These are phyloP conservation scores for Colletes latitarsis DNA, from an alignment of 1,140 invertebrate species.

Conservation along the genomic window DNA sequence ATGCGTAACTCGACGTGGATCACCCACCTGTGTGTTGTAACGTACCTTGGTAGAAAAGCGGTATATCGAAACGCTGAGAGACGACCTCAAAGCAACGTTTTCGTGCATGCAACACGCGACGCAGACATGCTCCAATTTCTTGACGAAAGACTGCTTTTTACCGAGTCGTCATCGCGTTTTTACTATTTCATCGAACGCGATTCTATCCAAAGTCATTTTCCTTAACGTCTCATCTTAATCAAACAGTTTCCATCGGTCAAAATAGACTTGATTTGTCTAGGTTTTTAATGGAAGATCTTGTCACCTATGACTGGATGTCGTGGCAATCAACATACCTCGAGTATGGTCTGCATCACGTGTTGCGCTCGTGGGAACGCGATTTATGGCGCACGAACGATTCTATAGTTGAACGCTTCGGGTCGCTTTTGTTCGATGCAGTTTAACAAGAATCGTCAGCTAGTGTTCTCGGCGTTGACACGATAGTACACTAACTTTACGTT, in stretches of 20 bases:
- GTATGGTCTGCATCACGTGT: not conserved
- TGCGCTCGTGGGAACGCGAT: not conserved
- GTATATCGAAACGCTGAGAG: constrained; percentile 27
- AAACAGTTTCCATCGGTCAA: too few species aligned
- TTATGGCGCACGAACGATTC: not conserved
- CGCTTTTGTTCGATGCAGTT: not conserved
- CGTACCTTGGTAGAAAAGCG: constrained; percentile 59
- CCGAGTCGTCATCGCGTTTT: too few species aligned
- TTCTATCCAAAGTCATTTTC: too few species aligned
- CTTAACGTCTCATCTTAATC: too few species aligned
- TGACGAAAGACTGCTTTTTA: too few species aligned
- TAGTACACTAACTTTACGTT: constrained; percentile 66
- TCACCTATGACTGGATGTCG: too few species aligned
- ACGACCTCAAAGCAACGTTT: constrained; percentile 1
- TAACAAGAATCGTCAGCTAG: constrained; percentile 12
- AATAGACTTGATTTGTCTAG: too few species aligned
- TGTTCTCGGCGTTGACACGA: constrained; percentile 28
- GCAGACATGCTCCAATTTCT: too few species aligned
- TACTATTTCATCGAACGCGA: too few species aligned
- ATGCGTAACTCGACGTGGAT: constrained; percentile 44
- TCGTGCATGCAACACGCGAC: not conserved
- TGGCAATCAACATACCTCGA: too few species aligned
- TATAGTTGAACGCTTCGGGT: not conserved
- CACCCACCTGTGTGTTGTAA: constrained; percentile 63
- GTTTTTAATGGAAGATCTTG: too few species aligned